Evolutionary conservation across 2,113 vertebrate genomes (phyloP).

Genomic region (Tautogolabrus adspersus): DNA sequence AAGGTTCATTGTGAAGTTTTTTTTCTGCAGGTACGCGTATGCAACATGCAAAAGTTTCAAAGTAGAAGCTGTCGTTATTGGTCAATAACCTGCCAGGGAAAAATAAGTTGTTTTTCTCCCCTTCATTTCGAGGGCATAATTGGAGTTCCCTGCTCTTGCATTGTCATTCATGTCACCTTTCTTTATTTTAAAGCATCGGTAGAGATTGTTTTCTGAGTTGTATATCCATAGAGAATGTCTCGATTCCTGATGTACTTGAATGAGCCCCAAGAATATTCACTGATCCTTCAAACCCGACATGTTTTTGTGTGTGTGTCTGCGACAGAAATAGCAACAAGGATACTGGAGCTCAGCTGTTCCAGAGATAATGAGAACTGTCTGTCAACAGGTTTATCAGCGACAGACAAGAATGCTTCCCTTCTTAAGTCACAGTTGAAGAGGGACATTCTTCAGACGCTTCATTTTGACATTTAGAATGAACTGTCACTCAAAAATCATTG

Average conservation of each 20-base stretch:
- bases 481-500: not conserved
- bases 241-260: not conserved
- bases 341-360: constrained; percentile 32
- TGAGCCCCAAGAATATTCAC: not conserved
- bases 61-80: not conserved
- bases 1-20: constrained; percentile 22
- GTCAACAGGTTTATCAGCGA: constrained; percentile 43
- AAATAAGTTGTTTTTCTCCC: not conserved
- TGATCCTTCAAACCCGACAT: not conserved
- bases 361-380: constrained; percentile 52
- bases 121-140: not conserved
- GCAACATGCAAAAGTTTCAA: not conserved
- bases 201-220: not conserved
- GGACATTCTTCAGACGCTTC: constrained; percentile 38
- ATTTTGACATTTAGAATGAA: not conserved
- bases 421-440: constrained; percentile 6
- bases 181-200: not conserved
- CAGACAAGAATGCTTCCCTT: constrained; percentile 31
- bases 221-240: not conserved
- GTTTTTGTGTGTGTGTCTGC: constrained; percentile 18
- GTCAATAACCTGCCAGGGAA: not conserved
- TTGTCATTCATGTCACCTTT: not conserved
- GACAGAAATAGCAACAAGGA: constrained; percentile 45
- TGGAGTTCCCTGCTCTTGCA: not conserved
- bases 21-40: not conserved